phyloP scores from a whole-genome alignment of 2,888 invertebrate species.

The Gerris lacustris region DNA sequence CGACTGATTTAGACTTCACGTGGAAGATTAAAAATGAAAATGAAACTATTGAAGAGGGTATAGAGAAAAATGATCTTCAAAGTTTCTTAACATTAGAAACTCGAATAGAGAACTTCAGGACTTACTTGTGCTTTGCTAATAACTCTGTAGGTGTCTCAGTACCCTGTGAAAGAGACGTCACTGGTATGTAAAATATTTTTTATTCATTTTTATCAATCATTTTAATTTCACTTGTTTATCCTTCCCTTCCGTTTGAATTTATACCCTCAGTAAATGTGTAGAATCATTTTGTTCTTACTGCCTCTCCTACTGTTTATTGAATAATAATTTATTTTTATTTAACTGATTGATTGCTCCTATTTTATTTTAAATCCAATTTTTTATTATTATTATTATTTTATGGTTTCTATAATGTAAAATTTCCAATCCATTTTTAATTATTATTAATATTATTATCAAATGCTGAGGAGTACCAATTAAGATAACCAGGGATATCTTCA shows the following conservation, averaged over 20 bases:
- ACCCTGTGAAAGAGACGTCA: slow-evolving; percentile 43
- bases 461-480: too few relatives aligned
- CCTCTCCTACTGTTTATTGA: background rate
- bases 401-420: too few relatives aligned
- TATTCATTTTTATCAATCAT: background rate
- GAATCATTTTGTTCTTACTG: background rate
- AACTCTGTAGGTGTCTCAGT: slow-evolving; percentile 60
- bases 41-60: slow-evolving; percentile 54
- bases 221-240: background rate
- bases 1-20: slow-evolving; percentile 59
- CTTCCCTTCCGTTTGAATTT: background rate
- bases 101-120: slow-evolving; percentile 52
- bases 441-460: too few relatives aligned
- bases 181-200: slow-evolving; percentile 38
- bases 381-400: too few relatives aligned
- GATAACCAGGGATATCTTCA: too few relatives aligned
- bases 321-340: too few relatives aligned
- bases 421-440: too few relatives aligned
- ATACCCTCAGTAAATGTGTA: background rate
- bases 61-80: slow-evolving; percentile 40
- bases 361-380: too few relatives aligned
- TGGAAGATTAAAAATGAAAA: slow-evolving; percentile 79
- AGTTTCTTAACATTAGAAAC: slow-evolving; percentile 53
- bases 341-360: too few relatives aligned
- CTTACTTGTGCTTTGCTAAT: slow-evolving; percentile 73